Conservation (phyloP, 2,113 vertebrate species). For the Macrotis lagotis region DNA sequence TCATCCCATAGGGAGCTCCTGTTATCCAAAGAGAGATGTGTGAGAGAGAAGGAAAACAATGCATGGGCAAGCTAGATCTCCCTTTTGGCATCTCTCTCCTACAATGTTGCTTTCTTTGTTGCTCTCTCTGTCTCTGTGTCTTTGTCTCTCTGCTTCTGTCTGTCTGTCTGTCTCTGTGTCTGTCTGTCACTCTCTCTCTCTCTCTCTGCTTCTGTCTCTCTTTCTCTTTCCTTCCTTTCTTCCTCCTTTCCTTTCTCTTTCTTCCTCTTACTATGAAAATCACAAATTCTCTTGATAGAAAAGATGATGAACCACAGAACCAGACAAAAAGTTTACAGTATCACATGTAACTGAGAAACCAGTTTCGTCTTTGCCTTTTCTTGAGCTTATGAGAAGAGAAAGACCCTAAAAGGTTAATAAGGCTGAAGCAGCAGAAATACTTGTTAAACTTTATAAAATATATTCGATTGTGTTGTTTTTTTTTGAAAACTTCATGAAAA, state of each 20-base stretch:
- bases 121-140: background rate
- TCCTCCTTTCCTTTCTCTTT: background rate
- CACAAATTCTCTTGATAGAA: background rate
- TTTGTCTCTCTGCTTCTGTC: background rate
- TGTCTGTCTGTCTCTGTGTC: background rate
- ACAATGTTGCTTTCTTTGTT: background rate
- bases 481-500: background rate
- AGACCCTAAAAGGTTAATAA: background rate
- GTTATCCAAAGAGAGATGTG: background rate
- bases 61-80: background rate
- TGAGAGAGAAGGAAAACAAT: background rate
- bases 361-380: background rate
- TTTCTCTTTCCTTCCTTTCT: too few relatives aligned
- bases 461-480: background rate
- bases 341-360: background rate
- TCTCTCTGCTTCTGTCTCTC: background rate
- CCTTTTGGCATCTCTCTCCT: background rate
- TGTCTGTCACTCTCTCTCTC: too few relatives aligned
- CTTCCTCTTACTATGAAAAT: background rate
- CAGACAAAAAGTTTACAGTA: background rate
- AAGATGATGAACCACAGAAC: background rate
- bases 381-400: background rate
- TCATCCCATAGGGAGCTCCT: background rate
- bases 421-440: background rate
- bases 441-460: background rate